phyloP scores from a whole-genome alignment of 2,797 vertebrate species.

The Sparidentex hasta region DNA sequence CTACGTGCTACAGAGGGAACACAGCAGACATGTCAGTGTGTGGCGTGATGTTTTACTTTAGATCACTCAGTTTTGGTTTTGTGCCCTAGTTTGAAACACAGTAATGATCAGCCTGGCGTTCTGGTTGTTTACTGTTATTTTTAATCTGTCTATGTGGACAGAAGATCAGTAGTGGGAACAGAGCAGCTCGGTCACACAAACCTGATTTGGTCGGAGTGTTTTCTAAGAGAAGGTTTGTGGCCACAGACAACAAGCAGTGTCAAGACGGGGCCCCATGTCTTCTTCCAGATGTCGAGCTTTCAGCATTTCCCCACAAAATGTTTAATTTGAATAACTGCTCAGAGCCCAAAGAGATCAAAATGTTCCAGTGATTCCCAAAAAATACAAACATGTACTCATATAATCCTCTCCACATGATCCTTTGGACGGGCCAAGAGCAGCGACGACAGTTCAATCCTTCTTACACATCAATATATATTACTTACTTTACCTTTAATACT shows the following conservation, averaged over 20 bases:
- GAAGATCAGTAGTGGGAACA: too few relatives aligned
- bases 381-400: neutral
- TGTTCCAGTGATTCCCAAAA: neutral
- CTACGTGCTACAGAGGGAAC: too few relatives aligned
- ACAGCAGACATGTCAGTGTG: too few relatives aligned
- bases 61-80: too few relatives aligned
- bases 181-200: too few relatives aligned
- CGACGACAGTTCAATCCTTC: neutral
- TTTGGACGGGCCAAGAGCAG: neutral
- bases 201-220: too few relatives aligned
- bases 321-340: neutral
- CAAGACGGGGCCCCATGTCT: neutral
- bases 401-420: neutral
- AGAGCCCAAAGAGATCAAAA: neutral
- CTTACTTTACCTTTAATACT: neutral
- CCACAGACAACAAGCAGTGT: neutral
- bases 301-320: too few relatives aligned
- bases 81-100: too few relatives aligned
- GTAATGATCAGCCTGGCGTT: too few relatives aligned
- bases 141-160: too few relatives aligned
- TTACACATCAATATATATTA: neutral
- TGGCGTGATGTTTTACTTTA: too few relatives aligned
- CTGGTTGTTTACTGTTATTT: too few relatives aligned
- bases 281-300: conserved; percentile 6
- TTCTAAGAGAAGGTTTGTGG: neutral